Base-by-base conservation (phyloP, 2,888 invertebrate genomes). In the Melanostoma mellinum region DNA sequence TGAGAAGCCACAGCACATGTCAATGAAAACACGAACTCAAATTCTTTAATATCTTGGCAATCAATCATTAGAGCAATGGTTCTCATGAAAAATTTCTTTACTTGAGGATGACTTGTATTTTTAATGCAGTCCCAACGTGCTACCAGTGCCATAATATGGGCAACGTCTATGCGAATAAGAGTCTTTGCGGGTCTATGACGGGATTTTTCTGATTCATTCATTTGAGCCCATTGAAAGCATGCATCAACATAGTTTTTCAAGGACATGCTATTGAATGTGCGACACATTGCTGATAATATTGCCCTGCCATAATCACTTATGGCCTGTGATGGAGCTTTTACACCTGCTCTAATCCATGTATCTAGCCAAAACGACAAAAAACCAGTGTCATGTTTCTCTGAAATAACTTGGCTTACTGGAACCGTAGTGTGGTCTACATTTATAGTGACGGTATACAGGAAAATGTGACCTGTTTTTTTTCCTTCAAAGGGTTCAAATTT, bases 161-260 rank as follows among this genome's bases (percentile, higher is more conserved):
- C 55, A 38, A 55, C 38, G 6, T 38, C 38, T n/a, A 55, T 32
- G 1, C 50, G 50, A 50, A 50, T 50, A 0, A 50, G 3, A 8
- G 36, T 55, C 20, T 55, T 55, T n/a, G n/a, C n/a, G n/a, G n/a
- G n/a, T n/a, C n/a, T n/a, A n/a, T n/a, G n/a, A n/a, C n/a, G n/a
- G n/a, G n/a, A n/a, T n/a, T n/a, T n/a, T n/a, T n/a, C n/a, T n/a
- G n/a, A n/a, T n/a, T n/a, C n/a, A n/a, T n/a, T n/a, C n/a, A n/a
- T n/a, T n/a, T n/a, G n/a, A 10, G 35, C 55, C 55, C 38, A 55
- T 10, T 55, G 3, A 20, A 55, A 52, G 5, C 52, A 32, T n/a
- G 33, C 32, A 32, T 52, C 52, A 0, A 33, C 0, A 33, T 52
- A 52, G 3, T 8, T 9, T 52, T 33, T 52, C 0, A 52, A 4